Evolutionary conservation across 2,797 vertebrate species (phyloP), one percentile per base, ranked within the genome.

Genomic region (Masticophis lateralis): DNA sequence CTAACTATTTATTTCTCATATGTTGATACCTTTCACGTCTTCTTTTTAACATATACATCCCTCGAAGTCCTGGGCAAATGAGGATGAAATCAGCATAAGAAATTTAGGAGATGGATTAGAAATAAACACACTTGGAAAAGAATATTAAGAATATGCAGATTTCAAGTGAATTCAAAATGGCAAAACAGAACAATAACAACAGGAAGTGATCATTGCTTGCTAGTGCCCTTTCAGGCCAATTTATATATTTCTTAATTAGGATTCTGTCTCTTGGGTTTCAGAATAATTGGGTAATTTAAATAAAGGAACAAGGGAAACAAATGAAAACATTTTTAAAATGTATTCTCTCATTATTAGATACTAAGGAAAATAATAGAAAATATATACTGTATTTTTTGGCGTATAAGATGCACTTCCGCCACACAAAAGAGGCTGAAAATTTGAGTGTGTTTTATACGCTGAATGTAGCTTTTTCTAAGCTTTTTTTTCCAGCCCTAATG

Each of bases 211-310:
- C 87, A 86, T 92, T 93, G 83, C 88, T 51, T 91, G 16, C 89
- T 90, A 91, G 5, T 94, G 93, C 91, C 91, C 91, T 95, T 96
- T 95, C 83, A 79, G 94, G 61, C 88, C 88, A 94, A 88, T 74
- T 93, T 61, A 93, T 55, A 63, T 93, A 88, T 55, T 94, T 92
- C 88, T 93, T 95, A 86, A 93, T 95, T 95, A 94, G 66, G 10
- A 92, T 5, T 16, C 66, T 93, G 57, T 55, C 90, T 95, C 92
- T 86, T 93, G 90, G 87, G 27, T 89, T 94, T 74, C 32, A 69
- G 22, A 91, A 79, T 94, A 94, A 93, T 95, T 96, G 95, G 43
- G 37, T 94, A 94, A 87, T 95, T 92, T 74, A 91, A 95, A 69
- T 60, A 90, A 47, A 59, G 86, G 91, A 56, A 56, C 86, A 91